phyloP scores from a whole-genome alignment of 2,113 vertebrate species.

The Chrysemys picta region DNA sequence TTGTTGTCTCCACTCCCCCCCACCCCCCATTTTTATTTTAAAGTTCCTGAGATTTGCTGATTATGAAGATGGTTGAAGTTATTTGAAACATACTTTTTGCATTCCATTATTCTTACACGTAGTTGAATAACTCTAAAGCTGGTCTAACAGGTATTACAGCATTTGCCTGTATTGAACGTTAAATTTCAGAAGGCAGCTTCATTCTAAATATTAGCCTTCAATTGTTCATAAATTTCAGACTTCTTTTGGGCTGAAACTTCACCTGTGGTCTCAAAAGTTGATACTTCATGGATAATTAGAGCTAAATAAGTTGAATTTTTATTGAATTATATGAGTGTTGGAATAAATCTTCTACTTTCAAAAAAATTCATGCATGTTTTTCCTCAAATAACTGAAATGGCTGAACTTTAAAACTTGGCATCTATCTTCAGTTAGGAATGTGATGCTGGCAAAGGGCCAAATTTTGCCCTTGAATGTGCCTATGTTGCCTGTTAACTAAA shows the following conservation, averaged over 20 bases:
- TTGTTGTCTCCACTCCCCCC: not conserved
- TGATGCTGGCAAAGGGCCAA: constrained; percentile 35
- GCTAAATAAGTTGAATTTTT: not conserved
- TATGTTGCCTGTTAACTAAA: not conserved
- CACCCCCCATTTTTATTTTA: not conserved
- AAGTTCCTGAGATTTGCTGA: not conserved
- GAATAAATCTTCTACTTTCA: constrained; percentile 2
- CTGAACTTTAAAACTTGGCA: constrained; percentile 37
- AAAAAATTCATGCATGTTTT: constrained; percentile 51
- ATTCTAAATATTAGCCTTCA: constrained; percentile 56
- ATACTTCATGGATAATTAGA: constrained; percentile 2
- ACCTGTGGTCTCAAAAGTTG: constrained; percentile 46
- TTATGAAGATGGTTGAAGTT: constrained; percentile 14
- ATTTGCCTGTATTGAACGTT: constrained; percentile 63
- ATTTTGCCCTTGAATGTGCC: constrained; percentile 35
- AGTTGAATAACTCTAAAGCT: constrained; percentile 69
- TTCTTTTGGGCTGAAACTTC: constrained; percentile 12
- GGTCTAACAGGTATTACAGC: constrained; percentile 45
- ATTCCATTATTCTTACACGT: constrained; percentile 66
- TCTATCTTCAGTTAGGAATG: constrained; percentile 51
- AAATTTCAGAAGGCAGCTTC: constrained; percentile 59
- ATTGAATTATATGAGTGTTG: not conserved
- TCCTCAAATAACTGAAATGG: constrained; percentile 55
- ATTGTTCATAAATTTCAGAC: constrained; percentile 20
- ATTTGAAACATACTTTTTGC: constrained; percentile 51